Evolutionary conservation across 2,797 vertebrate genomes (phyloP).

Genomic region (Pelobates cultripes): DNA sequence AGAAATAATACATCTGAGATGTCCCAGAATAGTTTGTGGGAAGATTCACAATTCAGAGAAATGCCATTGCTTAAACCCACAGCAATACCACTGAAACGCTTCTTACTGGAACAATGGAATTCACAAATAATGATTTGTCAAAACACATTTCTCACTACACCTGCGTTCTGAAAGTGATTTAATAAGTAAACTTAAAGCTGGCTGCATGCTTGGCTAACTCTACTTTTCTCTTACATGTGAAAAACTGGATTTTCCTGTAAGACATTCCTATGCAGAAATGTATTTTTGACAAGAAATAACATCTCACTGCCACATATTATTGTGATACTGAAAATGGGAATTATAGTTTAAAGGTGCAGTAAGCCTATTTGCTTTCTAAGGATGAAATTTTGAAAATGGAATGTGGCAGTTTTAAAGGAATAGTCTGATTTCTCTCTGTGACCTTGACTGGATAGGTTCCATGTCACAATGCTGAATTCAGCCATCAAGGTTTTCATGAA

Average conservation of each 20-base stretch:
- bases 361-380: no score
- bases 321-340: neutral
- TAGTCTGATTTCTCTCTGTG: no score
- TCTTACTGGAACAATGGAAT: slow-evolving; percentile 34
- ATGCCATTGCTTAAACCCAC: slow-evolving; percentile 12
- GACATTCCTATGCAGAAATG: neutral
- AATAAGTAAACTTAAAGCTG: slow-evolving; percentile 2
- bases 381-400: no score
- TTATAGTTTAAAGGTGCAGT: neutral
- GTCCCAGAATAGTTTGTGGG: slow-evolving; percentile 53
- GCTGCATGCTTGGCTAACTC: slow-evolving; percentile 1
- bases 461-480: no score
- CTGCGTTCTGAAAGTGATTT: slow-evolving; percentile 5
- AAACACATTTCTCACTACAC: slow-evolving; percentile 19
- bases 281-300: neutral
- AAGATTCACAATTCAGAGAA: slow-evolving; percentile 39
- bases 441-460: no score
- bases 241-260: neutral
- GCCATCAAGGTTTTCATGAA: no score
- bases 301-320: neutral
- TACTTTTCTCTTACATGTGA: neutral
- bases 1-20: slow-evolving; percentile 40
- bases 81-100: slow-evolving; percentile 17
- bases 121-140: neutral
- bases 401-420: no score